These are phyloP conservation scores for Coenonympha arcania DNA, from an alignment of 2,888 invertebrate species.

Conservation along the genomic window DNA sequence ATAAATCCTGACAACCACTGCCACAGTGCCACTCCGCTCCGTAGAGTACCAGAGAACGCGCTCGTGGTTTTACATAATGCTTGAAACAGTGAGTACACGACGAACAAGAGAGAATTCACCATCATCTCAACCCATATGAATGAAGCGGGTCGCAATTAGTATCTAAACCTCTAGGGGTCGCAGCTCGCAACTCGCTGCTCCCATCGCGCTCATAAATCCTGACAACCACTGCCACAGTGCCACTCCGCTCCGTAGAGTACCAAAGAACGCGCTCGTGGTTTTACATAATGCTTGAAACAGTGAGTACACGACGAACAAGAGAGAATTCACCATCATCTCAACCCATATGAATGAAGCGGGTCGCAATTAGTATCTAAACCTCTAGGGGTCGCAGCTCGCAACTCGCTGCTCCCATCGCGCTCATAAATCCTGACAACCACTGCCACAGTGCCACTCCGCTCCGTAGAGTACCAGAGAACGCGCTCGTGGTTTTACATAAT, in stretches of 20 bases:
- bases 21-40: too few species aligned
- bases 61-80: slow-evolving; percentile 24
- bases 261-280: slow-evolving; percentile 19
- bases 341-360: too few species aligned
- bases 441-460: too few species aligned
- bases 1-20: slow-evolving; percentile 23
- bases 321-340: too few species aligned
- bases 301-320: too few species aligned
- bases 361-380: slow-evolving; percentile 27
- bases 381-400: slow-evolving; percentile 21
- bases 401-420: slow-evolving; percentile 20
- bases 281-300: slow-evolving; percentile 19
- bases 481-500: slow-evolving; percentile 24
- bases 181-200: slow-evolving; percentile 20
- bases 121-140: too few species aligned
- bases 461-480: slow-evolving; percentile 4
- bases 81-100: slow-evolving; percentile 14
- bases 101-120: too few species aligned
- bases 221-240: slow-evolving; percentile 14
- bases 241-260: too few species aligned
- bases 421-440: slow-evolving; percentile 24
- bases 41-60: slow-evolving; percentile 8
- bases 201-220: slow-evolving; percentile 25
- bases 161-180: slow-evolving; percentile 24
- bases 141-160: slow-evolving; percentile 25